Conservation (phyloP, 2,797 vertebrate species). For the Lithobates sylvaticus region DNA sequence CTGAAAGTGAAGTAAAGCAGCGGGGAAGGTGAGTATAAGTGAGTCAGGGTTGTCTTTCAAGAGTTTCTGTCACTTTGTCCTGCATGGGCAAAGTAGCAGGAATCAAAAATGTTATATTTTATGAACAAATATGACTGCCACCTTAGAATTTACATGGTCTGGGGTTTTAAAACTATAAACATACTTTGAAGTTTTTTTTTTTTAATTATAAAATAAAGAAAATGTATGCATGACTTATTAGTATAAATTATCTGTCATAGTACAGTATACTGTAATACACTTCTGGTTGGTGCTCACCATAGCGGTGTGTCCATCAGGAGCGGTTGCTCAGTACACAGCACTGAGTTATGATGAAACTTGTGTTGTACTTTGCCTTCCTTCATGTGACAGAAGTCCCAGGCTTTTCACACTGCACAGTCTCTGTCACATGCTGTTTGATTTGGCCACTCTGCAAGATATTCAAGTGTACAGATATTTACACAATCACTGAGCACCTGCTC, state of each 20-base stretch:
- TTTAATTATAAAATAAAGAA: background rate
- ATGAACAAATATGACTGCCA: too few relatives aligned
- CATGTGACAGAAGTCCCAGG: conserved; percentile 22
- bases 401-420: conserved; percentile 21
- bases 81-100: too few relatives aligned
- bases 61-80: too few relatives aligned
- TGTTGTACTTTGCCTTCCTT: conserved; percentile 37
- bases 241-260: background rate
- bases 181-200: too few relatives aligned
- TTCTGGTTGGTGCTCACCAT: background rate
- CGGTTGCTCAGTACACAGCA: conserved; percentile 29
- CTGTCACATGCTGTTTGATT: conserved; percentile 58
- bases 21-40: too few relatives aligned
- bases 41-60: too few relatives aligned
- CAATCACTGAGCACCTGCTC: conserved; percentile 36
- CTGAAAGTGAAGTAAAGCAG: too few relatives aligned
- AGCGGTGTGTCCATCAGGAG: background rate
- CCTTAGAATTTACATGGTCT: too few relatives aligned
- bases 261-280: background rate
- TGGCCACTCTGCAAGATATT: conserved; percentile 40
- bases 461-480: conserved; percentile 52
- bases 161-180: too few relatives aligned
- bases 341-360: conserved; percentile 1
- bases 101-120: too few relatives aligned
- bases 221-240: background rate